Base-by-base conservation (phyloP, 2,113 vertebrate genomes). In the Capreolus pygargus region DNA sequence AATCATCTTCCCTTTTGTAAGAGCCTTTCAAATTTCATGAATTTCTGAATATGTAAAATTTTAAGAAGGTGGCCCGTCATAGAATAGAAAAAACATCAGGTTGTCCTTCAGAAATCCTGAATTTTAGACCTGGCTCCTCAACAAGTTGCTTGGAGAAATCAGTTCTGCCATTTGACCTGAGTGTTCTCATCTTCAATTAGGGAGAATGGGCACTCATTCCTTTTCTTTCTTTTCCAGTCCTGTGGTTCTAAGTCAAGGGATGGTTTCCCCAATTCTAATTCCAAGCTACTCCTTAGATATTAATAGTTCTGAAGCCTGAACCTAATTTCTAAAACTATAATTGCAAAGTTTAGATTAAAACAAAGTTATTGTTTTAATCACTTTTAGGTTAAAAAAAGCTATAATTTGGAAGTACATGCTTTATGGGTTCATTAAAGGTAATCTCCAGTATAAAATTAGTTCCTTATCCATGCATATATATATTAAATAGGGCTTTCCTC, bases 301-400 rank as follows among this genome's bases (percentile, higher is more conserved):
- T 76, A 76, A 76, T 19, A 45, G 16, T 86, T 52, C 50, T 60
- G 93, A 95, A 67, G 45, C 4, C 54, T 67, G 45, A 67, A 39
- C 15, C 33, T 54, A 86, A 93, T 36, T 83, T 93, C 11, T 89
- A 89, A 93, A 85, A 55, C 1, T 16, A 91, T n/a, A 86, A 85
- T 83, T 88, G 12, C 92, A 50, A 97, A 67, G 28, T 79, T 94
- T 58, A 84, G 2, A 64, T 76, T 79, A 76, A 89, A 95, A 92
- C 16, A 70, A 78, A 88, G 19, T 94, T 61, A 91, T 21, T 23
- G 43, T 91, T 82, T 83, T 64, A 92, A 89, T 86, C 52, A 55
- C 8, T 82, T 85, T 83, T 61, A 91, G 14, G 12, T 57, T 76
- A 14, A 89, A 82, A 36, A 74, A 39, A 87, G 6, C 45, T 92